Base-by-base conservation (phyloP, 2,113 vertebrate species). In the Telmatochromis sp. region DNA sequence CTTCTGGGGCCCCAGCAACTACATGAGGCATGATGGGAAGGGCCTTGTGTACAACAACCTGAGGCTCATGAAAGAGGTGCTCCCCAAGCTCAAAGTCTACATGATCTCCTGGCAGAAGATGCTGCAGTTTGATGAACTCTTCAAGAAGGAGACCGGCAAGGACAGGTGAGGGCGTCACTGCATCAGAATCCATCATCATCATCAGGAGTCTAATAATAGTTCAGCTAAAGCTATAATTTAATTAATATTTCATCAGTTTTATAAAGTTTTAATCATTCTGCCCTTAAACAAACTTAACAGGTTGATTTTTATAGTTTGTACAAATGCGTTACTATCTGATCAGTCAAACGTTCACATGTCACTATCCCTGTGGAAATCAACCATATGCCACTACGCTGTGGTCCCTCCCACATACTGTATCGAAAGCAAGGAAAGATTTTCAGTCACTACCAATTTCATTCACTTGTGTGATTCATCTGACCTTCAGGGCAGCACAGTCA, bases 1-100 rank as follows among this genome's bases (percentile, higher is more conserved):
- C 95, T 99, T 99, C 97, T 99, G 99, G 99, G 99, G 99, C 5
- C 98, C 99, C n/a, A 98, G 98, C 96, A 98, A 94, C 96, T 99
- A 98, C 95, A 99, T 99, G 99, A 95, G 98, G 89, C 96, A 97
- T 4, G 99, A 99, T 5, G 98, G 99, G 12, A 98, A 99, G 92
- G 99, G 98, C 35, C 95, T 98, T 89, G 97, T 99, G 35, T 99
- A 99, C 95, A 99, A 99, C 91, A 98, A 98, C 96, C 97, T 99
- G 95, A 97, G 98, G 86, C 97, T 99, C 57, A 98, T 99, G 95
- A 98, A 97, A 92, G 98, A 98, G 95, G 97, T 98, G 89, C 97
- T 99, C 93, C 99, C 99, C 33, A 97, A 97, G 42, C 96, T 99
- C 83, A 98, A 97, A 88, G 97, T 97, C 71, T 98, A 98, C 91